Base-by-base conservation (phyloP, 2,113 vertebrate genomes). In the Meleagris gallopavo region DNA sequence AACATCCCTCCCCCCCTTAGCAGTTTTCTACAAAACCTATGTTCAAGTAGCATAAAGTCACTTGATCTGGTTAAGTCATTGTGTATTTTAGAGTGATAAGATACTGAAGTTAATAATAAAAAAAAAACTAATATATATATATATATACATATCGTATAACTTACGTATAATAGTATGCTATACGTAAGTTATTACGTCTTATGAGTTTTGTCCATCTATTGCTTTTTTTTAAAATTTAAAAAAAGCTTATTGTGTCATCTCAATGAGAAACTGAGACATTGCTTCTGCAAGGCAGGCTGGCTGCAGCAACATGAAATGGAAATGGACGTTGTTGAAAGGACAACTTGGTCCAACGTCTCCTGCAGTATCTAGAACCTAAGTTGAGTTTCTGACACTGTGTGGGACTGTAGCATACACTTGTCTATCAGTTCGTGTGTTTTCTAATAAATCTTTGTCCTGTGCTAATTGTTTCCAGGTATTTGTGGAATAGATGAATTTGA, bases 401-500 rank as follows among this genome's bases (percentile, higher is more conserved):
- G 54, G 25, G 30, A 55, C 27, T 41, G 55, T 43, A 82, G 58
- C 21, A 27, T 50, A 30, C 0, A 0, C 57, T 57, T 75, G 14
- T 41, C 45, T 24, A 34, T 74, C 48, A 41, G 9, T 25, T 81
- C 34, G 34, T 13, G 5, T 40, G 13, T 78, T 72, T 58, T 78
- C 72, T 89, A 66, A 21, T 55, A 66, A 81, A 22, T 46, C 36
- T 81, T 67, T 74, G 6, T 71, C 30, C 38, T 89, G 29, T 78
- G 72, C 71, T 77, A 87, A 79, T 75, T 97, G 52, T 25, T 93
- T 96, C 34, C 69, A 99, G 99, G 99, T 29, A 94, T 99, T 86
- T 99, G 99, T 97, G 99, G 99, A 97, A 99, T 99, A 88, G 99
- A 99, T 96, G 99, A 99, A 95, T 99, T 99, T 98, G 99, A 99